Evolutionary conservation across 2,888 invertebrate species (phyloP), one percentile per base, ranked within the genome.

Genomic region (Malachius bipustulatus): DNA sequence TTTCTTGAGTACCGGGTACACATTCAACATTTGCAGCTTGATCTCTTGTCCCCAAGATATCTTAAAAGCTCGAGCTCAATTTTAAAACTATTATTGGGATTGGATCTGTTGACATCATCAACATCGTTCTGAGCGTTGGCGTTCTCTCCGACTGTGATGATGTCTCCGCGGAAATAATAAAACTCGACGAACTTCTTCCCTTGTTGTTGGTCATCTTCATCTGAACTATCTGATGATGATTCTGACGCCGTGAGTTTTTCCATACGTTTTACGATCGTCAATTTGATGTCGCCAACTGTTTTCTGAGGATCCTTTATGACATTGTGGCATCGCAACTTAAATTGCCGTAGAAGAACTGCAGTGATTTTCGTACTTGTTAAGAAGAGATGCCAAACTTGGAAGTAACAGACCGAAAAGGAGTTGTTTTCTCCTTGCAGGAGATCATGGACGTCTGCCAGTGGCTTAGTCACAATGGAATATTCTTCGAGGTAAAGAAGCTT

Each of bases 401-500:
- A 39, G 14, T 8, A 37, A 10, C 4, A 26, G 13, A 6, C 40
- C 40, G 31, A 26, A 36, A 28, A 14, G 30, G 34, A 30, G 16
- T 37, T 26, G 8, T 34, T 26, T 11, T 40, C 31, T 9, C 39
- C 34, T 37, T 37, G 34, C 4, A 40, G 14, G 2, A 30, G 9
- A 37, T 40, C 40, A 6, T 37, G 8, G 8, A 31, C 16, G 9
- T 9, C 16, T 2, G 37, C 30, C 8, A 40, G 9, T 14, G 37
- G 37, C 13, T 39, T 26, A 26, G 37, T n/a, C 11, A 39, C 28
- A 13, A 14, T 14, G 10, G 15, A 12, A 19, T 38, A 40, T 33
- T 40, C 38, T 13, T 34, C 35, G 4, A 40, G 8, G 14, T 40
- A 38, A 10, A 15, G n/a, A n/a, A 36, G 12, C 8, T 40, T 37